Conservation (phyloP, 2,113 vertebrate species). For the Pachycephala philippinensis region DNA sequence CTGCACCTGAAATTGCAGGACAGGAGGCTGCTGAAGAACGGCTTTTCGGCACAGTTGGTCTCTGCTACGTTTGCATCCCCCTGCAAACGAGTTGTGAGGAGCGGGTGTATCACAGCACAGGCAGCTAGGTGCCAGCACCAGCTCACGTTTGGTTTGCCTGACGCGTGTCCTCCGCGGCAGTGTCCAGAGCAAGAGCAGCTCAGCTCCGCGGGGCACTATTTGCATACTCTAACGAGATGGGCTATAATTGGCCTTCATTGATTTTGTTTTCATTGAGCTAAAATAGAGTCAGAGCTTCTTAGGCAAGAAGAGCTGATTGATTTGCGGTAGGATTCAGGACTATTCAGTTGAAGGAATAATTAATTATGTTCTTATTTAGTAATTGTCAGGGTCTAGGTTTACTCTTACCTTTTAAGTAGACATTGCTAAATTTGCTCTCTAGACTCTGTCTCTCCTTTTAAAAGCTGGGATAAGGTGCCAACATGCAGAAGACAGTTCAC, state of each 20-base stretch:
- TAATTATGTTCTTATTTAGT: conserved; percentile 86
- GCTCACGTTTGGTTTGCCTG: background rate
- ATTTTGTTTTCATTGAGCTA: conserved; percentile 95
- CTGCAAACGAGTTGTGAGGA: background rate
- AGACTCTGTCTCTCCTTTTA: background rate
- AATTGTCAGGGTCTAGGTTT: conserved; percentile 72
- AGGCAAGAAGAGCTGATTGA: conserved; percentile 84
- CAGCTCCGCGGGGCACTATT: conserved; percentile 69
- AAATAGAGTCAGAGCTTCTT: conserved; percentile 92
- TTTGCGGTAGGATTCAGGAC: conserved; percentile 87
- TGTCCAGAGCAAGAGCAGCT: background rate
- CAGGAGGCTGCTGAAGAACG: background rate
- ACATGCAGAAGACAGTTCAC: background rate
- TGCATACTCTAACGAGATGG: conserved; percentile 88
- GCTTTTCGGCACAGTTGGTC: background rate
- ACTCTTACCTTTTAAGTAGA: conserved; percentile 37
- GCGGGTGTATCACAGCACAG: background rate
- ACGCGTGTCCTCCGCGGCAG: background rate
- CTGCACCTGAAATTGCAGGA: background rate
- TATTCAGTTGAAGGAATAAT: conserved; percentile 89
- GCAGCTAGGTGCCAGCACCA: conserved; percentile 75
- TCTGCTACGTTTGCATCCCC: background rate
- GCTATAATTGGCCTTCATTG: conserved; percentile 90
- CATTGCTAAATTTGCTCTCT: conserved; percentile 30
- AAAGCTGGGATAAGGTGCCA: background rate